Conservation (phyloP, 2,797 vertebrate species). For the Antennarius maculatus region DNA sequence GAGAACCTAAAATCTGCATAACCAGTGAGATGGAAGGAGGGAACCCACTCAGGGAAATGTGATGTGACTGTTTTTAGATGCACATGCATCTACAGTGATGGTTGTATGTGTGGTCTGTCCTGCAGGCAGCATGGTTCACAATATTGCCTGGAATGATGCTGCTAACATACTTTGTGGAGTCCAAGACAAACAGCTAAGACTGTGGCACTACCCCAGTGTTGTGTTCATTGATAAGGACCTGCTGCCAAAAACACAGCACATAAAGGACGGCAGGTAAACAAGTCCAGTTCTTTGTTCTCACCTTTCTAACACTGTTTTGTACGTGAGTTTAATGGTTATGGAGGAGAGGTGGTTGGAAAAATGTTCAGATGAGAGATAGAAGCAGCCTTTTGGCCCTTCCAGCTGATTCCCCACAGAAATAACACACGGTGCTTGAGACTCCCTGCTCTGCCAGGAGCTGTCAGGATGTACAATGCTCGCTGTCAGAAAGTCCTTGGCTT, state of each 20-base stretch:
- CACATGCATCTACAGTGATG: background rate
- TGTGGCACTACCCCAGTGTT: constrained; percentile 92
- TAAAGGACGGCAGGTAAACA: constrained; percentile 89
- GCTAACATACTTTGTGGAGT: constrained; percentile 94
- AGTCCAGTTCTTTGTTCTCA: background rate
- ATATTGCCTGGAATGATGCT: constrained; percentile 91
- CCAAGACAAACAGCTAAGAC: constrained; percentile 88
- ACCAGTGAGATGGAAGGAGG: constrained; percentile 85
- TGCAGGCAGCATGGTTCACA: constrained; percentile 93
- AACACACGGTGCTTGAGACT: constrained; percentile 19
- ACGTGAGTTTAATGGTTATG: background rate
- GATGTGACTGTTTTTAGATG: background rate
- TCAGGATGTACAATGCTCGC: constrained; percentile 49
- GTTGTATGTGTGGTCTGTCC: constrained; percentile 10
- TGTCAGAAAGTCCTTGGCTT: constrained; percentile 40
- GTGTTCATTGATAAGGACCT: constrained; percentile 94
- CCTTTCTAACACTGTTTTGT: background rate
- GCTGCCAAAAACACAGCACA: constrained; percentile 87
- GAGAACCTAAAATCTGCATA: constrained; percentile 91
- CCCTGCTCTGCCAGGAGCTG: constrained; percentile 46
- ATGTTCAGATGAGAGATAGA: constrained; percentile 22
- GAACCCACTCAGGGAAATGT: background rate
- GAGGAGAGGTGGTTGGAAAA: constrained; percentile 7
- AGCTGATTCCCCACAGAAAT: constrained; percentile 25
- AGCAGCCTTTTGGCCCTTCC: constrained; percentile 35